phyloP scores from a whole-genome alignment of 2,888 invertebrate genomes.

The Netelia inedita region DNA sequence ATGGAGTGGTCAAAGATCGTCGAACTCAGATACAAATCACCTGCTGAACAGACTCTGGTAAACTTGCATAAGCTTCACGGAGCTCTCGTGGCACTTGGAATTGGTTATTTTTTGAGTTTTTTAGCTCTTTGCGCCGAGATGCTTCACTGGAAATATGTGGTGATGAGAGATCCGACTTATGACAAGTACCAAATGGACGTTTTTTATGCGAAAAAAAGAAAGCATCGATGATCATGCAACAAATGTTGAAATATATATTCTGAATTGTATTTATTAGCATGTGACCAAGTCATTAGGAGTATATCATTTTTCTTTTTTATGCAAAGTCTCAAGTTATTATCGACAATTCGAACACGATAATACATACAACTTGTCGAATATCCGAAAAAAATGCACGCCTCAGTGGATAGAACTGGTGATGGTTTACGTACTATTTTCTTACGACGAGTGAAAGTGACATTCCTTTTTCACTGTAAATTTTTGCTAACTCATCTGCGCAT shows the following conservation, averaged over 20 bases:
- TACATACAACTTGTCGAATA: neutral
- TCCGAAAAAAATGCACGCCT: neutral
- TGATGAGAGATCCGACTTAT: conserved; percentile 89
- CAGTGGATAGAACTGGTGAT: no score
- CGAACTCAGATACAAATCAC: conserved; percentile 85
- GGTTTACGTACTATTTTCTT: conserved; percentile 57
- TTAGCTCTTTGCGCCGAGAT: conserved; percentile 88
- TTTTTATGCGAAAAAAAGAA: conserved; percentile 84
- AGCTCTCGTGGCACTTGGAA: conserved; percentile 90
- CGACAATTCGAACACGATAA: neutral
- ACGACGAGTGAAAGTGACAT: conserved; percentile 33
- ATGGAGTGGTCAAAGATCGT: conserved; percentile 88
- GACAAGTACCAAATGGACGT: conserved; percentile 89
- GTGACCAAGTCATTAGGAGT: neutral
- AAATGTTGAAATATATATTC: neutral
- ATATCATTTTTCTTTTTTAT: neutral
- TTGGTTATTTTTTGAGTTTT: conserved; percentile 89
- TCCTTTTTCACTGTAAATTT: neutral
- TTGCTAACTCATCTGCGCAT: conserved; percentile 1
- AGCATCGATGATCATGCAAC: conserved; percentile 12
- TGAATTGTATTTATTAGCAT: neutral
- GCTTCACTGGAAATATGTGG: conserved; percentile 89
- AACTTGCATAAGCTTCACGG: conserved; percentile 92
- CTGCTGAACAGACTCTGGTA: conserved; percentile 91
- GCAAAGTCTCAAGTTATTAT: neutral